These are phyloP conservation scores for Mactra quadrangularis DNA, from an alignment of 1,140 invertebrate genomes.

Conservation along the genomic window DNA sequence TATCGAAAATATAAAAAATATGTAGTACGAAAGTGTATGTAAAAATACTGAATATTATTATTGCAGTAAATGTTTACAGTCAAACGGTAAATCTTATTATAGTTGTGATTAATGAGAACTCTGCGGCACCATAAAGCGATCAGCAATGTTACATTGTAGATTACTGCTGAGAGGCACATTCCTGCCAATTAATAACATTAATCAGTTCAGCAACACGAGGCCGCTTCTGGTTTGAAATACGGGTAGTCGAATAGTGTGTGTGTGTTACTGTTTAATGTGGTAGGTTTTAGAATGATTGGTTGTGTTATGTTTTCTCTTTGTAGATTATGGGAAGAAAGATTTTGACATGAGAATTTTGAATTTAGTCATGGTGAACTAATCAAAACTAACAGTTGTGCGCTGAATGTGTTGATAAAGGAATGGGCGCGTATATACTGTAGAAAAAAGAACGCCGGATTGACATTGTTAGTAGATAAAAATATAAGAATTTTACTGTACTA, in stretches of 20 bases:
- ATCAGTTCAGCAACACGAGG: constrained; percentile 10
- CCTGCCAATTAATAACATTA: constrained; percentile 49
- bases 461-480: too few relatives aligned
- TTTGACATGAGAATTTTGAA: too few relatives aligned
- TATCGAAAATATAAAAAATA: background rate
- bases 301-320: too few relatives aligned
- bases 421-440: too few relatives aligned
- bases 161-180: constrained; percentile 4
- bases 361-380: too few relatives aligned
- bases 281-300: too few relatives aligned
- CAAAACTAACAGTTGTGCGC: too few relatives aligned
- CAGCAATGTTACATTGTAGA: constrained; percentile 11
- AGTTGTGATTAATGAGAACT: constrained; percentile 24
- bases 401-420: too few relatives aligned
- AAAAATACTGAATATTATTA: background rate
- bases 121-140: constrained; percentile 3
- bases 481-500: too few relatives aligned
- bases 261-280: too few relatives aligned
- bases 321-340: too few relatives aligned
- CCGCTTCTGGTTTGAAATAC: constrained; percentile 13
- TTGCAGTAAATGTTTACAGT: background rate
- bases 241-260: background rate
- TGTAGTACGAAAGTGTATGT: background rate
- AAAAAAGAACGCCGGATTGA: too few relatives aligned
- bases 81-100: constrained; percentile 8